Base-by-base conservation (phyloP, 2,888 invertebrate genomes). In the Dryobotodes eremita region DNA sequence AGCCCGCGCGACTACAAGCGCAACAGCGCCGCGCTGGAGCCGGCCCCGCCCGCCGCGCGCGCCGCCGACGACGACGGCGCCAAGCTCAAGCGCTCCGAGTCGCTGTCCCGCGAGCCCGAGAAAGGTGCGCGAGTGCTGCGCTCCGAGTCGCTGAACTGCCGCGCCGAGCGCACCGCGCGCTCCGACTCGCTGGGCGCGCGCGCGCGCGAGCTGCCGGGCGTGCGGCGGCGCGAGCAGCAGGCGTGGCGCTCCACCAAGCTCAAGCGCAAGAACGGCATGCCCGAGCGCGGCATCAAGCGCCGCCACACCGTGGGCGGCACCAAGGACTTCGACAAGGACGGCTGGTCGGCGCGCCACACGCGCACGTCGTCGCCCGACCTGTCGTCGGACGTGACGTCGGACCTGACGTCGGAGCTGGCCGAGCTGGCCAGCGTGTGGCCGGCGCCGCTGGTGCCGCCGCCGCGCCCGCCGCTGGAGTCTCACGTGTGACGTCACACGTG, bases 221-320 rank as follows among this genome's bases (percentile, higher is more conserved):
- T 97, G 92, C 97, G 98, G 90, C 96, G 98, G 70, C 97, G 98
- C 72, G 98, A 98, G 90, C 75, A 48, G 94, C 95, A 74, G 95
- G 96, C 88, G 94, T 95, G 95, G 92, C 97, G 97, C 89, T 95
- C 97, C 88, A 97, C 97, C 74, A 98, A 98, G 93, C 95, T 98
- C 79, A 98, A 98, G 94, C 96, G 98, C 86, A 98, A 98, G 95
- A 98, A 98, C 94, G 98, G 98, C 82, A 98, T 98, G 98, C 98
- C 98, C n/a, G 98, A 98, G 94, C 96, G 98, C 86, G 98, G 98
- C 84, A 98, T 99, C 91, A 99, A 99, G 95, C 97, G 99, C 65
- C 97, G 99, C 50, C 99, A 99, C 96, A 99, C 99, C 0, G 99
- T 99, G 15, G 99, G 99, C 83, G 99, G 99, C 75, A 98, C 98